Evolutionary conservation across 2,888 invertebrate genomes (phyloP), one percentile per base, ranked within the genome.

Genomic region (Napeogenes inachia): DNA sequence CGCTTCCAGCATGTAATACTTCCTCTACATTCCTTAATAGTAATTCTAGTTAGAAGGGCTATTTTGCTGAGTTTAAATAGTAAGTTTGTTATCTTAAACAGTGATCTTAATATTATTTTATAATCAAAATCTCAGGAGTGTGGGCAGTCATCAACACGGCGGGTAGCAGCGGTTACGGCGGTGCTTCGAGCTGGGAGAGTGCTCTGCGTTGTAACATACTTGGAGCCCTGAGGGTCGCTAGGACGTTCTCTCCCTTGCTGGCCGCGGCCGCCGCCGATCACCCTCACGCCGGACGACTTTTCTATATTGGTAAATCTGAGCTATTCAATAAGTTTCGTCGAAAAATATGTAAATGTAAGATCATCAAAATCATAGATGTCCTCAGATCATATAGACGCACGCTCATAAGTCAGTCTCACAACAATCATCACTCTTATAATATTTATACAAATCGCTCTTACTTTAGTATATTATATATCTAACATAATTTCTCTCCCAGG

Each of bases 141-240:
- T 95, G 95, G 93, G 95, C 96, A 56, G 95, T 96, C 35, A 93
- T 96, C 67, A 96, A 96, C 84, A 96, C 96, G 42, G 95, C 95
- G 32, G 96, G 96, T 38, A 91, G 94, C 71, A 93, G 94, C 63
- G 94, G 94, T 63, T 93, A 94, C 12, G 95, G 96, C 30, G 94
- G 95, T 65, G 92, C 93, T 4, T 75, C 92, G 0, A 93, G 93
- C 73, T 94, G 94, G 94, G 94, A 94, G 75, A 89, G 92, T 30
- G 93, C 94, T 76, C 81, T 95, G 61, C 92, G 93, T 64, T 93
- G 93, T 57, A 94, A 94, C 79, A 94, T 96, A 63, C 91, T 96
- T 30, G 96, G 89, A 10, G 84, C 89, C 13, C 82, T 96, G 73
- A 91, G 95, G 35, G 94, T 95, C 0, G 95, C 95, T 0, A 91